A percentile compares a stretch with the other conserved stretches of the same genome.
These are phyloP conservation scores for Phengaris arion DNA, from an alignment of 2,888 invertebrate species.

Conservation along the genomic window DNA sequence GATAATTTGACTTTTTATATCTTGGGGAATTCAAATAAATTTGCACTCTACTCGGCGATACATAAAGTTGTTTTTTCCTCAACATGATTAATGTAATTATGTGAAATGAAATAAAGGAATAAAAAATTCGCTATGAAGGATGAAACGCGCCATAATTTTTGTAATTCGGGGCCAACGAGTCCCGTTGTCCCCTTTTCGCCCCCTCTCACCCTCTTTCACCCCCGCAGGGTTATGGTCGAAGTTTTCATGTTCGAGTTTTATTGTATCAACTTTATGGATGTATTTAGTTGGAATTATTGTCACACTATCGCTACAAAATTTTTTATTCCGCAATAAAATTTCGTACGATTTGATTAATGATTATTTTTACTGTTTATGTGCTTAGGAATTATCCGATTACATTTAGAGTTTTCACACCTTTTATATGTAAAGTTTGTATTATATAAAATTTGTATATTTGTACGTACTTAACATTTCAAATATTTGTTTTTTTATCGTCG, in stretches of 20 bases:
- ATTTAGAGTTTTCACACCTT: not conserved
- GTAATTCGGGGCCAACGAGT: conserved; percentile 36
- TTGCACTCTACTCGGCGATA: not conserved
- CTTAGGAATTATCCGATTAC: not conserved
- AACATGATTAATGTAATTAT: conserved; percentile 30
- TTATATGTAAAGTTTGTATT: not conserved
- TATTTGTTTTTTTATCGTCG: too few relatives aligned
- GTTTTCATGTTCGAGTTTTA: conserved; percentile 44
- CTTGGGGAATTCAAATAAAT: conserved; percentile 10
- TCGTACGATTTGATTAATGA: conserved; percentile 24
- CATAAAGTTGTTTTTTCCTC: conserved; percentile 29
- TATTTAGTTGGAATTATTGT: conserved; percentile 44
- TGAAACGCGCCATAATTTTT: conserved; percentile 42
- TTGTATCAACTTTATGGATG: conserved; percentile 40
- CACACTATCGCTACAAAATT: conserved; percentile 30
- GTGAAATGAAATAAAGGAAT: conserved; percentile 34
- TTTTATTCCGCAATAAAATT: conserved; percentile 21
- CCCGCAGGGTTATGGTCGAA: conserved; percentile 38
- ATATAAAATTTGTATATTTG: too few relatives aligned
- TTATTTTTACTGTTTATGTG: conserved; percentile 11
- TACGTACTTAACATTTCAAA: too few relatives aligned
- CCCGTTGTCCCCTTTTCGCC: conserved; percentile 33
- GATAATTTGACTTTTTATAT: conserved; percentile 15
- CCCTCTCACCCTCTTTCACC: not conserved
- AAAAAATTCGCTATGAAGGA: conserved; percentile 39